Conservation (phyloP, 2,888 invertebrate species). For the Suillia variegata region DNA sequence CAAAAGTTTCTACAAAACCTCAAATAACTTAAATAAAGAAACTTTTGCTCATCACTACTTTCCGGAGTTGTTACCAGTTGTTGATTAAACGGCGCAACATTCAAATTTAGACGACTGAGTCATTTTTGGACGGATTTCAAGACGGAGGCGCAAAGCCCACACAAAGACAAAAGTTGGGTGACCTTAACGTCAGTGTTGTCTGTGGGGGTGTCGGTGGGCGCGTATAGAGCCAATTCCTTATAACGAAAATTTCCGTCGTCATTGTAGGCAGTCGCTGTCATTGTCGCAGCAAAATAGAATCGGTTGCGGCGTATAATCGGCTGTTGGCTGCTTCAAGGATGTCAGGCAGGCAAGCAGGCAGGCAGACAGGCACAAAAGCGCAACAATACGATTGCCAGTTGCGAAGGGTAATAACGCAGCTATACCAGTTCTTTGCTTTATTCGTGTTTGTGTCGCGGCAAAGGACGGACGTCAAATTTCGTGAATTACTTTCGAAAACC, state of each 20-base stretch:
- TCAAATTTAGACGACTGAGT: slow-evolving; percentile 14
- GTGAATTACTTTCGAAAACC: slow-evolving; percentile 23
- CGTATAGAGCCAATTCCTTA: no score
- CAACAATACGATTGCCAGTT: slow-evolving; percentile 36
- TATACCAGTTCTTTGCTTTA: no score
- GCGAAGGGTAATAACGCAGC: background rate
- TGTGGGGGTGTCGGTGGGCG: background rate
- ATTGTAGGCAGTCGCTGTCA: background rate
- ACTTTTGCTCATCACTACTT: no score
- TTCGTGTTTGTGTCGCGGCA: slow-evolving; percentile 39
- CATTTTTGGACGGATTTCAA: slow-evolving; percentile 21
- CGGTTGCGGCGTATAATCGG: no score
- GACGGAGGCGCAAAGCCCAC: slow-evolving; percentile 17
- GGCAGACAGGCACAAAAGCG: slow-evolving; percentile 40
- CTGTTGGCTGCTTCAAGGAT: no score
- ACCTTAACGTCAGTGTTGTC: slow-evolving; percentile 23
- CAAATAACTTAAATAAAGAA: no score
- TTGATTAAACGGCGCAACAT: slow-evolving; percentile 11
- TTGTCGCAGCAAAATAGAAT: no score
- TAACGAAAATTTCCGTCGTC: slow-evolving; percentile 1
- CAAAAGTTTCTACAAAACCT: no score
- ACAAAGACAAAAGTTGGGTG: slow-evolving; percentile 31
- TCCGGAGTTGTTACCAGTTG: slow-evolving; percentile 8
- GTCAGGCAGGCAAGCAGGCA: background rate
- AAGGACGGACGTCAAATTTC: slow-evolving; percentile 32